Conservation (phyloP, 2,888 invertebrate species). For the Dicycla oo region DNA sequence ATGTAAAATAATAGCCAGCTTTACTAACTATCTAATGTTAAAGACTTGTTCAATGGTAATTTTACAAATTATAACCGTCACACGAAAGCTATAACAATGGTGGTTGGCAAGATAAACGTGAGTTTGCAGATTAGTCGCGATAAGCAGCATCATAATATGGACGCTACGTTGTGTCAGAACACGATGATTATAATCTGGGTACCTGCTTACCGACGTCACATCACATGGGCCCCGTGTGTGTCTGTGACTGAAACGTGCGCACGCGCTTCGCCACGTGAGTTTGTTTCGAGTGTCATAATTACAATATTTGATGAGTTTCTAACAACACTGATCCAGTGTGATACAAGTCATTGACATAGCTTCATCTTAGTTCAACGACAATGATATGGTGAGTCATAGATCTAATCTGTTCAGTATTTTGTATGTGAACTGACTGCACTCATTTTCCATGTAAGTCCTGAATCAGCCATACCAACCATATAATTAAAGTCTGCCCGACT, state of each 20-base stretch:
- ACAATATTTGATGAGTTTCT: constrained; percentile 21
- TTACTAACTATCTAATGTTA: constrained; percentile 29
- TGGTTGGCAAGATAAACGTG: constrained; percentile 19
- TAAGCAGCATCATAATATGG: background rate
- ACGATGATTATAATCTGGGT: constrained; percentile 30
- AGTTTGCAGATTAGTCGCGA: constrained; percentile 21
- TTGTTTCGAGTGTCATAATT: constrained; percentile 1
- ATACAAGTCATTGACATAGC: background rate
- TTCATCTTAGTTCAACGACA: background rate
- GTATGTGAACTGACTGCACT: background rate
- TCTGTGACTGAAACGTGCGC: constrained; percentile 19
- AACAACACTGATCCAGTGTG: constrained; percentile 1
- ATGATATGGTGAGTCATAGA: background rate
- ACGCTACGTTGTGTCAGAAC: background rate
- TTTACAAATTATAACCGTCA: constrained; percentile 6
- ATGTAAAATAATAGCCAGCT: constrained; percentile 33
- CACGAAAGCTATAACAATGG: constrained; percentile 30
- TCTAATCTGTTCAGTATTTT: background rate
- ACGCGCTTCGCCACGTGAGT: constrained; percentile 36
- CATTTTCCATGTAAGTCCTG: background rate
- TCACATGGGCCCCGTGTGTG: background rate
- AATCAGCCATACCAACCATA: background rate
- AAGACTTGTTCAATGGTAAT: constrained; percentile 23
- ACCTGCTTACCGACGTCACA: constrained; percentile 9
- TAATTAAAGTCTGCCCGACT: background rate